Evolutionary conservation across 2,113 vertebrate genomes (phyloP).

Genomic region (Alouatta palliata): DNA sequence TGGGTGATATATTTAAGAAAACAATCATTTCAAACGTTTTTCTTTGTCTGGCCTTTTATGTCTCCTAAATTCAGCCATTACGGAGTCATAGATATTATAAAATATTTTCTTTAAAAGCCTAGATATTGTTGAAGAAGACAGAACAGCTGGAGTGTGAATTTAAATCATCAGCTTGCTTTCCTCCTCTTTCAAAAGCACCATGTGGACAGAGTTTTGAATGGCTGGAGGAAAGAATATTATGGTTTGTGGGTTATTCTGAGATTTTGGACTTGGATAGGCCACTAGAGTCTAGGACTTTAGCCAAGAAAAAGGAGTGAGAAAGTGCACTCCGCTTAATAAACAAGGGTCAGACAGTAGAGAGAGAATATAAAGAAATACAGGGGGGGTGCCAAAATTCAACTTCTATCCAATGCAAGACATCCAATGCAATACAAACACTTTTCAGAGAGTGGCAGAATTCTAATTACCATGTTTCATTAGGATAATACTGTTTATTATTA

Average conservation of each 20-base stretch:
- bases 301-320: background rate
- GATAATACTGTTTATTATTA: conserved; percentile 10
- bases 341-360: background rate
- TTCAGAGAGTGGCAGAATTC: background rate
- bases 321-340: background rate
- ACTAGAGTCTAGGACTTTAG: background rate
- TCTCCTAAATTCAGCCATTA: background rate
- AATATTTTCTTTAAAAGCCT: conserved; percentile 12
- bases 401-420: background rate
- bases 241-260: background rate
- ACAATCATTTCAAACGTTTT: background rate
- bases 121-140: background rate
- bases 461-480: conserved; percentile 5
- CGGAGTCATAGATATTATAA: background rate
- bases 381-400: background rate
- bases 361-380: background rate
- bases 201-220: background rate
- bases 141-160: background rate
- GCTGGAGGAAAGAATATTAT: conserved; percentile 1
- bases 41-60: background rate
- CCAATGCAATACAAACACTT: background rate
- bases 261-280: background rate
- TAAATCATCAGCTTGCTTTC: background rate
- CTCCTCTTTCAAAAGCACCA: background rate
- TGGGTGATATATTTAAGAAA: background rate